Evolutionary conservation across 1,140 invertebrate species (phyloP).

Genomic region (Sitobion miscanthi): DNA sequence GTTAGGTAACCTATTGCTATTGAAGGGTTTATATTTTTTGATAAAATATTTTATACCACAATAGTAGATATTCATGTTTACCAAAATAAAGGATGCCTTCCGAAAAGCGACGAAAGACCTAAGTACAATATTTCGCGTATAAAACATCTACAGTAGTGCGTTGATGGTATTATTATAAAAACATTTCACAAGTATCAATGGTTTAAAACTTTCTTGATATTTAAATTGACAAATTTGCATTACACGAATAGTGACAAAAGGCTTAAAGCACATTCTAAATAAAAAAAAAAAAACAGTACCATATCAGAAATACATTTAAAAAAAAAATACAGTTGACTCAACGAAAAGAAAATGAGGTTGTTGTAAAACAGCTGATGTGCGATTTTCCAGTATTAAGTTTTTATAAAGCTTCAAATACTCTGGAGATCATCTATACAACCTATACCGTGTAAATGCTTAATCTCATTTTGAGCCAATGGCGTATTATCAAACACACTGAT

Average conservation of each 20-base stretch:
- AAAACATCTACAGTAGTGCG: neutral
- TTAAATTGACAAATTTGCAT: neutral
- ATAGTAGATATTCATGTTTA: neutral
- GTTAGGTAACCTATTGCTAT: no score
- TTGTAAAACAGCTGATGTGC: neutral
- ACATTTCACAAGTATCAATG: neutral
- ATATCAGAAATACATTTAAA: neutral
- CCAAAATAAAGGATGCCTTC: neutral
- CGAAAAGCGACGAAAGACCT: neutral
- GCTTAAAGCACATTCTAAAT: neutral
- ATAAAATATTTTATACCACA: neutral
- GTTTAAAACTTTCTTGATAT: neutral
- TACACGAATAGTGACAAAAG: neutral
- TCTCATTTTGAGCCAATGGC: neutral
- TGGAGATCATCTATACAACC: neutral
- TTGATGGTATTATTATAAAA: neutral
- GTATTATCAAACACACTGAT: neutral
- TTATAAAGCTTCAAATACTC: neutral
- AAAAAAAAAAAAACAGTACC: neutral
- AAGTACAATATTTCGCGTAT: neutral
- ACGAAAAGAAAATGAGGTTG: neutral
- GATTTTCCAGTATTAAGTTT: neutral
- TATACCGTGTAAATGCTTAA: neutral
- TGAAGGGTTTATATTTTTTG: no score
- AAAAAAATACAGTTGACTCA: neutral